Evolutionary conservation across 2,888 invertebrate genomes (phyloP).

Genomic region (Habroteleia sp.): DNA sequence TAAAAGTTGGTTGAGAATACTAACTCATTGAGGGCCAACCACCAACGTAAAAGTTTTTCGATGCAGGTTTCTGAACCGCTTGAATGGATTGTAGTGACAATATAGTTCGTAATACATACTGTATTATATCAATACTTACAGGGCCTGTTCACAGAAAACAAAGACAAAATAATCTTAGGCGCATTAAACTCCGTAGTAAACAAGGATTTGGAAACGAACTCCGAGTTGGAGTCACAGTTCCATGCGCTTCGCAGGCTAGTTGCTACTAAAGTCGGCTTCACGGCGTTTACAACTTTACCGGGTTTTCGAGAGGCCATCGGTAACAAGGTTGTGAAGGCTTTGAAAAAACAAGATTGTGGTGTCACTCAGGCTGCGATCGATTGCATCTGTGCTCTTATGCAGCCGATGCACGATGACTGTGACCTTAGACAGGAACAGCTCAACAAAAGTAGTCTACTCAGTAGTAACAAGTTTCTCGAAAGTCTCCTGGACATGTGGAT

Average conservation of each 20-base stretch:
- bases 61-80: constrained; percentile 76
- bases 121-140: constrained; percentile 82
- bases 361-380: constrained; percentile 98
- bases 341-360: constrained; percentile 93
- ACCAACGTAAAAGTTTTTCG: constrained; percentile 66
- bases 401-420: constrained; percentile 98
- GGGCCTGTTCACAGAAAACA: constrained; percentile 98
- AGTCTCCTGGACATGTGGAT: constrained; percentile 97
- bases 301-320: constrained; percentile 98
- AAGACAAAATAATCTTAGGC: constrained; percentile 96
- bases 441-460: constrained; percentile 97
- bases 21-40: constrained; percentile 18
- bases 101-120: constrained; percentile 74
- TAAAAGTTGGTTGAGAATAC: constrained; percentile 47
- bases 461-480: constrained; percentile 95
- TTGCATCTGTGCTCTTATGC: constrained; percentile 98
- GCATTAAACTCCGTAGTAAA: constrained; percentile 93
- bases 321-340: constrained; percentile 92
- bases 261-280: constrained; percentile 98
- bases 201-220: constrained; percentile 85
- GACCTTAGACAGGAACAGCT: constrained; percentile 98
- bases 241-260: constrained; percentile 95
- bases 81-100: constrained; percentile 77
- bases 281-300: constrained; percentile 94
- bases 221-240: constrained; percentile 96